A percentile compares a stretch with the other conserved stretches of the same genome.
Conservation (phyloP, 2,113 vertebrate genomes). For the Hypanus sabinus region DNA sequence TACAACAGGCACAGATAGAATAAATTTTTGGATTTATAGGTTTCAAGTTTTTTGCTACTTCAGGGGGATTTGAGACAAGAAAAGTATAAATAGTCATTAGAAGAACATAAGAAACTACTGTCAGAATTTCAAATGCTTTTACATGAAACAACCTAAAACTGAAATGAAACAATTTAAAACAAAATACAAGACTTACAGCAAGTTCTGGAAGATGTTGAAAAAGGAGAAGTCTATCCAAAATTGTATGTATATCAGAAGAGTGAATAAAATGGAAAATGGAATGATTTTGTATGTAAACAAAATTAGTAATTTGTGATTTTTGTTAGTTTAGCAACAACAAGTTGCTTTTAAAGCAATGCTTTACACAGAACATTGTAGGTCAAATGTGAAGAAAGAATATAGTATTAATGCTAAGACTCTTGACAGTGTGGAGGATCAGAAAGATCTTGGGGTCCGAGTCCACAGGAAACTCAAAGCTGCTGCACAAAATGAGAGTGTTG, state of each 20-base stretch:
- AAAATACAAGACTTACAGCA: neutral
- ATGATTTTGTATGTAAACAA: too few species aligned
- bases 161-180: neutral
- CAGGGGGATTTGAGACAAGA: neutral
- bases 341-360: neutral
- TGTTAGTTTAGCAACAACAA: neutral
- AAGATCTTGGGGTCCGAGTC: too few species aligned
- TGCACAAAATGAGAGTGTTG: too few species aligned
- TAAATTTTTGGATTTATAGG: neutral
- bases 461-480: too few species aligned
- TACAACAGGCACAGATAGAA: neutral
- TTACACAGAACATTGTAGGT: neutral
- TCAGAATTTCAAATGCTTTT: neutral
- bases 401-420: too few species aligned
- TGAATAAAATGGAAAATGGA: neutral
- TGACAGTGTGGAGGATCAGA: too few species aligned
- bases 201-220: neutral
- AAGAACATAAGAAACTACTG: neutral
- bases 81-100: neutral
- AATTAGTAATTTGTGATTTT: neutral
- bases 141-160: neutral
- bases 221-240: neutral
- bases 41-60: neutral
- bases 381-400: too few species aligned
- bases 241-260: neutral